phyloP scores from a whole-genome alignment of 1,140 invertebrate species.

The Gerris buenoi region DNA sequence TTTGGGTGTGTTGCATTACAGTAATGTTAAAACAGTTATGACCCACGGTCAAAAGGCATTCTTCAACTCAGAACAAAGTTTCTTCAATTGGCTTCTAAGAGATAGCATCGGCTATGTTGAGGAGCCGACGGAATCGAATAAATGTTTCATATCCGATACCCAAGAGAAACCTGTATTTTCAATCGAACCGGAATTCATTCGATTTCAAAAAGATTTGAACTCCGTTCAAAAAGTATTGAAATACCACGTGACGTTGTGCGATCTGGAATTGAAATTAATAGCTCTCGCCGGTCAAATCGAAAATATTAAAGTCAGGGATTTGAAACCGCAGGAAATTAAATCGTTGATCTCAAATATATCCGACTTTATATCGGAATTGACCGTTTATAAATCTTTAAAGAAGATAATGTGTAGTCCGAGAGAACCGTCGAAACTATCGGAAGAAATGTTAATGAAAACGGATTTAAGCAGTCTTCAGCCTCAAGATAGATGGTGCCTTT shows the following conservation, averaged over 20 bases:
- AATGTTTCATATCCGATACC: too few relatives aligned
- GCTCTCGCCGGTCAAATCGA: background rate
- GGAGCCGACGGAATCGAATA: background rate
- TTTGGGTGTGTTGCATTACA: conserved; percentile 1
- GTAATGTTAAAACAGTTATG: background rate
- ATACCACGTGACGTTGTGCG: background rate
- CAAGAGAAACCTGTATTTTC: too few relatives aligned
- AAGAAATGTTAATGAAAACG: background rate
- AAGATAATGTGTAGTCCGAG: too few relatives aligned
- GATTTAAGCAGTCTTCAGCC: conserved; percentile 4
- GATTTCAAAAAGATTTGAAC: background rate
- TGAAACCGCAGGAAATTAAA: background rate
- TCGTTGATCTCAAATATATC: background rate
- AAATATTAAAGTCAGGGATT: background rate
- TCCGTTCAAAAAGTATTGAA: background rate
- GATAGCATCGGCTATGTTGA: background rate
- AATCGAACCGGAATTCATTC: background rate
- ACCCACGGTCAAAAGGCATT: background rate
- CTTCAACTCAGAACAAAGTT: background rate
- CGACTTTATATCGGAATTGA: background rate
- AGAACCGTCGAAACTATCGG: background rate
- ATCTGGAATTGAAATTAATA: background rate
- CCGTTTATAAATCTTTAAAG: background rate
- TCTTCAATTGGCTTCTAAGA: background rate
- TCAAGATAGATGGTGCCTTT: conserved; percentile 12